phyloP scores from a whole-genome alignment of 2,797 vertebrate species.

The Sebastes umbrosus region DNA sequence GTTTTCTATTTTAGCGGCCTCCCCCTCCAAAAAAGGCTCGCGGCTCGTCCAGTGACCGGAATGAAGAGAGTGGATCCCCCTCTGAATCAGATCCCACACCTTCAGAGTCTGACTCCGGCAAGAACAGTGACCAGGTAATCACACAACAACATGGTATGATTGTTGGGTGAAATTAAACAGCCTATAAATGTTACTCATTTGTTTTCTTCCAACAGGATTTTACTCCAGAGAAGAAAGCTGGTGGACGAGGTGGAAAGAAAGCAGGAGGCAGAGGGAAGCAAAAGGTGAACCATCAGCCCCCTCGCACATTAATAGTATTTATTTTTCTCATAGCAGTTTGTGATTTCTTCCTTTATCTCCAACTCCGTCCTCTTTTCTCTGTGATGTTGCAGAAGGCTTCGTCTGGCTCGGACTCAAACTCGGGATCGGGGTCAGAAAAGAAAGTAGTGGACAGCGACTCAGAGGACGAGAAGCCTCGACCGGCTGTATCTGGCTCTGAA shows the following conservation, averaged over 20 bases:
- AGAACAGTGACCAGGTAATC: conserved; percentile 94
- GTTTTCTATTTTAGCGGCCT: conserved; percentile 55
- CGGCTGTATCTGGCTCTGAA: conserved; percentile 84
- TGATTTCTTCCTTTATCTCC: not conserved
- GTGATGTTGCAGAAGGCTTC: conserved; percentile 82
- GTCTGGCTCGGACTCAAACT: conserved; percentile 90
- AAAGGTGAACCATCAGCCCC: conserved; percentile 66
- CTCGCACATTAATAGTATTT: not conserved
- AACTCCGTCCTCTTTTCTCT: not conserved
- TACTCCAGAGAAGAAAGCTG: conserved; percentile 91
- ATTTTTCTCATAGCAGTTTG: not conserved
- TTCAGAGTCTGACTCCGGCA: conserved; percentile 91
- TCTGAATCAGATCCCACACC: conserved; percentile 93
- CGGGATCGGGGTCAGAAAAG: conserved; percentile 83
- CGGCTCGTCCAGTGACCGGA: conserved; percentile 88
- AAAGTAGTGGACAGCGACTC: conserved; percentile 79
- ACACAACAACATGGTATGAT: not conserved
- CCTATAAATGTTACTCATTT: not conserved
- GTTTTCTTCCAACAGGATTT: conserved; percentile 87
- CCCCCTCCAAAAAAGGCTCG: conserved; percentile 86
- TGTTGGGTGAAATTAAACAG: not conserved
- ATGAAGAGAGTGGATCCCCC: conserved; percentile 86
- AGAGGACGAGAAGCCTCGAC: conserved; percentile 82
- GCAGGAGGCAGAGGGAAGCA: conserved; percentile 76
- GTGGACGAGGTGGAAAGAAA: conserved; percentile 73